Conservation (phyloP, 1,140 invertebrate species). For the Samia ricini region DNA sequence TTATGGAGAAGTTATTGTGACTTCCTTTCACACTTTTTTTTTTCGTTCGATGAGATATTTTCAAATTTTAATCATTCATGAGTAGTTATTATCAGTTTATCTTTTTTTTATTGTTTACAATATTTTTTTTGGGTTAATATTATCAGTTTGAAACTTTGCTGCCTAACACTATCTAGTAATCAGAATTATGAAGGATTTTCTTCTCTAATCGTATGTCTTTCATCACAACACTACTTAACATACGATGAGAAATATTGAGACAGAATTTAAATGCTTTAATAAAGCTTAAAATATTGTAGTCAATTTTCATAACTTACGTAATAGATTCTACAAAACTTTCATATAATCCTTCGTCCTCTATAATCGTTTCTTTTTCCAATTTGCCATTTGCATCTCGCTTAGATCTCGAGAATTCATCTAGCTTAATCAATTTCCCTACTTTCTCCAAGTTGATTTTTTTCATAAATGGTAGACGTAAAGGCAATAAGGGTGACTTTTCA, state of each 20-base stretch:
- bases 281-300: background rate
- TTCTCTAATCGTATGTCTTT: too few relatives aligned
- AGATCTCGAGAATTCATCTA: conserved; percentile 43
- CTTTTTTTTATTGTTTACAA: too few relatives aligned
- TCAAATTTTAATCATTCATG: too few relatives aligned
- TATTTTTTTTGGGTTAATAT: too few relatives aligned
- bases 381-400: conserved; percentile 22
- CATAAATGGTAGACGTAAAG: conserved; percentile 38
- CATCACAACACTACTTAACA: too few relatives aligned
- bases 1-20: background rate
- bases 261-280: too few relatives aligned
- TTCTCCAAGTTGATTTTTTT: conserved; percentile 57
- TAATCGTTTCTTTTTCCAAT: background rate
- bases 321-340: conserved; percentile 50
- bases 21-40: background rate
- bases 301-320: conserved; percentile 40
- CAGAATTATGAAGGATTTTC: too few relatives aligned
- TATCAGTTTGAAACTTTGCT: too few relatives aligned
- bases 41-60: too few relatives aligned
- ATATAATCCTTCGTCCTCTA: conserved; percentile 21
- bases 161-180: too few relatives aligned
- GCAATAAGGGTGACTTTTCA: conserved; percentile 41
- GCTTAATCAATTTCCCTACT: conserved; percentile 51
- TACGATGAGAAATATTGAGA: too few relatives aligned
- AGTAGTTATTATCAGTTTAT: too few relatives aligned